phyloP scores from a whole-genome alignment of 2,888 invertebrate genomes.

The Linnaemya tessellans region DNA sequence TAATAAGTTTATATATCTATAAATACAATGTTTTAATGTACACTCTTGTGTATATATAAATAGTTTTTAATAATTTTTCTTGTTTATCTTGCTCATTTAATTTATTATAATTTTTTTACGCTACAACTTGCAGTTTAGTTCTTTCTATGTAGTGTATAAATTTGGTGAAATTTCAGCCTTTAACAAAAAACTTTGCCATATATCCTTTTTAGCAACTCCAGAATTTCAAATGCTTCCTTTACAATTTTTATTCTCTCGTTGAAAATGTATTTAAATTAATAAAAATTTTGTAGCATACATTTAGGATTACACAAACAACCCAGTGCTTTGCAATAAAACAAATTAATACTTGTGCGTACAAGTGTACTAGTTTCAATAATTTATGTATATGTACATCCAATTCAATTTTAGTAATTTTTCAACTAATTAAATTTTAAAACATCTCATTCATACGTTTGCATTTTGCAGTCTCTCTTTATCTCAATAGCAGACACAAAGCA shows the following conservation, averaged over 20 bases:
- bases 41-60: too few species aligned
- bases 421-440: constrained; percentile 82
- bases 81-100: too few species aligned
- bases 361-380: constrained; percentile 12
- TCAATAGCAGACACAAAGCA: not conserved
- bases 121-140: not conserved
- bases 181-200: constrained; percentile 13
- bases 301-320: not conserved
- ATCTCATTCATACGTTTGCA: constrained; percentile 64
- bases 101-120: too few species aligned
- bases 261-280: not conserved
- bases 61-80: too few species aligned
- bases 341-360: not conserved
- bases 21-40: too few species aligned
- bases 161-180: not conserved
- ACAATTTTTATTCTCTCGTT: too few species aligned
- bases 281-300: constrained; percentile 9
- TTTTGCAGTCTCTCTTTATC: not conserved
- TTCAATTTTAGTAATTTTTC: constrained; percentile 72
- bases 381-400: constrained; percentile 51
- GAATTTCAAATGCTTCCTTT: not conserved
- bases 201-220: constrained; percentile 8
- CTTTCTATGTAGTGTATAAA: not conserved
- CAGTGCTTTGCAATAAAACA: not conserved
- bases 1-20: too few species aligned